Percentiles rank a stretch among this genome's conserved stretches.
phyloP scores from a whole-genome alignment of 1,140 invertebrate species.

The Cydia strobilella region DNA sequence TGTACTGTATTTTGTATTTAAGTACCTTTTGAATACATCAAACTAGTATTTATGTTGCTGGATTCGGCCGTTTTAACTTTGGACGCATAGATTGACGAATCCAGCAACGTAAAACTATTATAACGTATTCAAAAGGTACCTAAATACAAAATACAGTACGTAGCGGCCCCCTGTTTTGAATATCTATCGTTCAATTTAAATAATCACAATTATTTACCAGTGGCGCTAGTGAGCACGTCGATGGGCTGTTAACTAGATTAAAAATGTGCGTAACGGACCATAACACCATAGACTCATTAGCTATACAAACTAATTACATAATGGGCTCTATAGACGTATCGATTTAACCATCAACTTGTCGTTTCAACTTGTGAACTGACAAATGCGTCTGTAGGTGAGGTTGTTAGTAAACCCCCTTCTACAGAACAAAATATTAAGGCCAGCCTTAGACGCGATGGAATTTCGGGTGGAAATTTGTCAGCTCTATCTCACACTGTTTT shows the following conservation, averaged over 20 bases:
- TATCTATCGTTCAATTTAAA: no score
- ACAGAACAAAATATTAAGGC: neutral
- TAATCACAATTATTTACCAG: no score
- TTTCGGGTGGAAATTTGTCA: neutral
- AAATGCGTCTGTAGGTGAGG: neutral
- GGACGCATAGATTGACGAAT: no score
- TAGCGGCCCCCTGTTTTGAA: no score
- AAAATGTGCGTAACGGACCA: conserved; percentile 61
- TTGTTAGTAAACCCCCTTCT: neutral
- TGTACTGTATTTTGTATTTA: no score
- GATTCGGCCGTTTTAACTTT: no score
- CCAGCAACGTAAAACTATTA: no score
- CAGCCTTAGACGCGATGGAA: neutral
- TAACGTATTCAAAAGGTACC: no score
- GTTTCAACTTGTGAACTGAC: conserved; percentile 8
- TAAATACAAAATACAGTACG: no score
- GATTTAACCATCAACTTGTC: conserved; percentile 31
- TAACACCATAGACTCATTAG: conserved; percentile 56
- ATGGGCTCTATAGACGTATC: conserved; percentile 30
- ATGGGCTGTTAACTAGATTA: conserved; percentile 58
- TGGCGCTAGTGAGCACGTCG: no score
- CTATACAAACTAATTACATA: conserved; percentile 53
- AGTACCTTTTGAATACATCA: no score
- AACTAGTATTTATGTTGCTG: no score
- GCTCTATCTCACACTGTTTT: neutral